phyloP scores from a whole-genome alignment of 2,888 invertebrate species.

The Anoncus sp. region DNA sequence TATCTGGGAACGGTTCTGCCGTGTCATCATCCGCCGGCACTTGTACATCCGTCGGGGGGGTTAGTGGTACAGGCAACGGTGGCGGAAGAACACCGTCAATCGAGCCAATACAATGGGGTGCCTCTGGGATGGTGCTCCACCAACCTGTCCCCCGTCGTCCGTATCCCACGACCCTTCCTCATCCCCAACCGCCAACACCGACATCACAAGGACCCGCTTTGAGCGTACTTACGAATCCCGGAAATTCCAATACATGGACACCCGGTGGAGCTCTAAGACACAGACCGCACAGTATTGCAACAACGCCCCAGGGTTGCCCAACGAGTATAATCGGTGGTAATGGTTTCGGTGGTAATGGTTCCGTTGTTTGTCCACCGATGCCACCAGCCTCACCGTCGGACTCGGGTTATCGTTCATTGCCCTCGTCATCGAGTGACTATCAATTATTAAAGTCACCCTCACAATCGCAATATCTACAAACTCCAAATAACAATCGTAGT shows the following conservation, averaged over 20 bases:
- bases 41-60: conserved; percentile 68
- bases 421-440: conserved; percentile 87
- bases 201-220: conserved; percentile 79
- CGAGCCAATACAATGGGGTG: conserved; percentile 81
- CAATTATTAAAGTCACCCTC: conserved; percentile 85
- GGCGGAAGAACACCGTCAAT: conserved; percentile 73
- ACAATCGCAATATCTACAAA: conserved; percentile 68
- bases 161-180: conserved; percentile 84
- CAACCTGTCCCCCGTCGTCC: conserved; percentile 81
- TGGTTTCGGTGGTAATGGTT: conserved; percentile 28
- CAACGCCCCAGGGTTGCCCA: conserved; percentile 73
- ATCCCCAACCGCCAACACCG: conserved; percentile 85
- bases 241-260: conserved; percentile 79
- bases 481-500: conserved; percentile 84
- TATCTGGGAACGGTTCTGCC: conserved; percentile 60
- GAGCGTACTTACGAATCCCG: conserved; percentile 75
- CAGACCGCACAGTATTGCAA: conserved; percentile 81
- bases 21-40: conserved; percentile 61
- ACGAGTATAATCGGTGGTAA: conserved; percentile 71
- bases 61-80: conserved; percentile 23
- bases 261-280: conserved; percentile 74
- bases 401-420: conserved; percentile 85
- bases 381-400: conserved; percentile 83
- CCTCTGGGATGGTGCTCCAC: conserved; percentile 80
- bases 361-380: conserved; percentile 58